Evolutionary conservation across 2,888 invertebrate genomes (phyloP), one percentile per base, ranked within the genome.

Genomic region (Autographa gamma): DNA sequence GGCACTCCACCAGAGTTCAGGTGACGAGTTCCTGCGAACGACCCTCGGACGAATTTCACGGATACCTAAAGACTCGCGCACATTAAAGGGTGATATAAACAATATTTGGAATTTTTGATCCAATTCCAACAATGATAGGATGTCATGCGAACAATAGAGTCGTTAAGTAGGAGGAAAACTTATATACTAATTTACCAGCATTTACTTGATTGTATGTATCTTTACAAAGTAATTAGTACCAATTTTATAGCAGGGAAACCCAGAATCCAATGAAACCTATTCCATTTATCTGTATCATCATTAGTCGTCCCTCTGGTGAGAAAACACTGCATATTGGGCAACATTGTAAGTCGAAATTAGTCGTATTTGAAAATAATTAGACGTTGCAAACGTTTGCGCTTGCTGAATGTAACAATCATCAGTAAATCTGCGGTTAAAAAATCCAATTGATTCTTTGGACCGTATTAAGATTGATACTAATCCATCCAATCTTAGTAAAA

Each of bases 1-100:
- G 94, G 93, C 94, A 94, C 86, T 86, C 85, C 87, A 91, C 90
- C 92, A 93, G 91, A 87, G 87, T 88, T 83, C 87, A 80, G 75
- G 71, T 77, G 86, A 86, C 85, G 67, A 71, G 78, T 80, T 74
- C 80, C 71, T 74, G 63, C 66, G 66, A 69, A 61, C 79, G 82
- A 75, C 81, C 77, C 80, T 82, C 79, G 63, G 58, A 67, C 73
- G 59, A 73, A 81, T 82, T 80, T 74, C 76, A 70, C 74, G 69
- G 75, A 80, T 82, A 74, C 69, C 63, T 74, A 56, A 62, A 66
- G 62, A 48, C 52, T 58, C 34, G 56, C 25, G 43, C 67, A 75
- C 25, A 38, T 25, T 43, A 60, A 68, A 6, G 25, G 41, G 52
- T 38, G 38, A 52, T 41, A 61, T 69, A 61, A 32, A n/a, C 38